Evolutionary conservation across 1,140 invertebrate genomes (phyloP).

Genomic region (Protaetia brevitarsis): DNA sequence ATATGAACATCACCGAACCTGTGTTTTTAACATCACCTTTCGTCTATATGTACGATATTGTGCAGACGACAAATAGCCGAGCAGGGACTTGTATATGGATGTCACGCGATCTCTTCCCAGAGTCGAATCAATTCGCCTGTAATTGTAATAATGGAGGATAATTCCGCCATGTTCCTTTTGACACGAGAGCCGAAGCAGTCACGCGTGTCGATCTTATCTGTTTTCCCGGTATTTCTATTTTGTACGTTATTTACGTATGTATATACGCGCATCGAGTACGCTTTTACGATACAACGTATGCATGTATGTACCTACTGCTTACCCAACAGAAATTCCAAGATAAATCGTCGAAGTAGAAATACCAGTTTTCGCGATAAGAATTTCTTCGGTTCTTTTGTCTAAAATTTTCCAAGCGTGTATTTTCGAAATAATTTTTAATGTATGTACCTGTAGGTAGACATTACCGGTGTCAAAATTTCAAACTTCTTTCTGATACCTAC

Average conservation of each 20-base stretch:
- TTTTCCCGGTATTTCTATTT: constrained; percentile 20
- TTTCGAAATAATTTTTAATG: no score
- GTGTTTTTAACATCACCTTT: background rate
- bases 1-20: no score
- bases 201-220: constrained; percentile 32
- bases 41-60: background rate
- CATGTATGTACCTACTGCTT: no score
- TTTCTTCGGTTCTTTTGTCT: background rate
- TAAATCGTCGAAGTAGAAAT: background rate
- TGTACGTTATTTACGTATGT: constrained; percentile 2
- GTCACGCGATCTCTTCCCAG: constrained; percentile 7
- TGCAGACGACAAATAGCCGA: background rate
- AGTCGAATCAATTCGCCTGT: constrained; percentile 26
- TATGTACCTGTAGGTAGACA: no score
- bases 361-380: constrained; percentile 1
- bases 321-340: background rate
- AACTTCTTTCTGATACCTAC: no score
- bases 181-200: constrained; percentile 32
- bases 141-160: constrained; percentile 30
- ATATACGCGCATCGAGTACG: background rate
- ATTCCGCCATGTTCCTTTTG: constrained; percentile 32
- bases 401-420: background rate
- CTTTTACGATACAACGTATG: background rate
- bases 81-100: background rate
- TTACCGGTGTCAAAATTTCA: no score